A percentile compares a stretch with the other conserved stretches of the same genome.
Conservation (phyloP, 1,140 invertebrate species). For the Drosophila varians region DNA sequence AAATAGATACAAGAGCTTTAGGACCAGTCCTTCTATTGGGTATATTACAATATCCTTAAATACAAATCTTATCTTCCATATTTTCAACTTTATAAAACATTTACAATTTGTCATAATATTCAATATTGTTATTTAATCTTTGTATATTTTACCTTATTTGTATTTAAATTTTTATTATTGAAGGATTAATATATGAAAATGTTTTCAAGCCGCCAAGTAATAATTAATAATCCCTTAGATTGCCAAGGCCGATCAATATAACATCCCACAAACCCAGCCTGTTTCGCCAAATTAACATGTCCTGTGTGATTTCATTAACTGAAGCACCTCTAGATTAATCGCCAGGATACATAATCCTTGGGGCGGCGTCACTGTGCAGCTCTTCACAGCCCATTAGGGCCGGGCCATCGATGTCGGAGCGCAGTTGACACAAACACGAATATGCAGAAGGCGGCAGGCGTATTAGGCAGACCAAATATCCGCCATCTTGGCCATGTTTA, state of each 20-base stretch:
- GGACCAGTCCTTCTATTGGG: no score
- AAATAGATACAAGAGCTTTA: no score
- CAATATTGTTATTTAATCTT: no score
- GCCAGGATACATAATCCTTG: neutral
- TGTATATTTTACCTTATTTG: no score
- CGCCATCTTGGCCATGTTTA: conserved; percentile 51
- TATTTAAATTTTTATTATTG: no score
- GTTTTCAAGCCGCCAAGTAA: no score
- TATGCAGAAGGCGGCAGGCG: neutral
- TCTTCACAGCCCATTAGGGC: conserved; percentile 43
- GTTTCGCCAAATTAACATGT: neutral
- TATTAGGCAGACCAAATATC: conserved; percentile 18
- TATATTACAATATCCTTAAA: no score
- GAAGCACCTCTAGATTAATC: conserved; percentile 12
- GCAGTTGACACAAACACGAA: conserved; percentile 50
- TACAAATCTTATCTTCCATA: no score
- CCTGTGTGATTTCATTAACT: conserved; percentile 6
- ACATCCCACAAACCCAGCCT: neutral
- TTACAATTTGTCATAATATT: no score
- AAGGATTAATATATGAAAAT: no score
- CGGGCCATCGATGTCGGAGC: neutral
- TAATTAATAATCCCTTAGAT: no score
- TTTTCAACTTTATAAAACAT: no score
- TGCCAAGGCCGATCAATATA: neutral
- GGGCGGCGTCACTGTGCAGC: conserved; percentile 7